Conservation (phyloP, 53 echinoderm and acorn worm species). For the Luidia sarsii region DNA sequence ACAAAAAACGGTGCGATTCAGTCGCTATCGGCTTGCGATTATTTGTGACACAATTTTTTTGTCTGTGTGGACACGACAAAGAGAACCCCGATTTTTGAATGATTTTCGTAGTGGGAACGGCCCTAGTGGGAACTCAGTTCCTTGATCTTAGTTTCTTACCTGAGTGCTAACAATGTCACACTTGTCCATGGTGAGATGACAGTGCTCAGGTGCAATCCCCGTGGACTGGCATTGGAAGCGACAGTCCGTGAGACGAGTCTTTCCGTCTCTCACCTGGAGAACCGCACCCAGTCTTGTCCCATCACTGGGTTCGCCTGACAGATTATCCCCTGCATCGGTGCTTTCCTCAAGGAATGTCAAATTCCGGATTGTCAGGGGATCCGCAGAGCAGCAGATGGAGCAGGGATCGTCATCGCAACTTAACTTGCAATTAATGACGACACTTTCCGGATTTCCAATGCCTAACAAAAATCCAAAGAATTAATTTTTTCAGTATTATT, state of each 20-base stretch:
- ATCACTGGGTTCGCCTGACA: background rate
- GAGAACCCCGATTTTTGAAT: too few relatives aligned
- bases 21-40: too few relatives aligned
- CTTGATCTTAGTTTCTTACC: conserved; percentile 21
- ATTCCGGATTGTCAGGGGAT: conserved; percentile 54
- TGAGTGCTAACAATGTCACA: conserved; percentile 40
- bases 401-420: conserved; percentile 18
- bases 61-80: too few relatives aligned
- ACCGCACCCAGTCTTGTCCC: conserved; percentile 12
- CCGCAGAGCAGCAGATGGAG: conserved; percentile 59
- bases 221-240: conserved; percentile 16
- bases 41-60: too few relatives aligned
- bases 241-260: conserved; percentile 36
- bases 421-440: conserved; percentile 44
- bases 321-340: background rate
- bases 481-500: too few relatives aligned
- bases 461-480: conserved; percentile 20
- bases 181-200: conserved; percentile 8
- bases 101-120: too few relatives aligned
- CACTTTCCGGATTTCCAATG: conserved; percentile 40
- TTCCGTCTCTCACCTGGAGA: conserved; percentile 27
- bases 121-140: background rate
- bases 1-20: too few relatives aligned
- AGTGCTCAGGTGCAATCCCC: background rate
- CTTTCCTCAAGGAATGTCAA: conserved; percentile 62